A percentile compares a stretch with the other conserved stretches of the same genome.
Conservation (phyloP, 1,140 invertebrate genomes). For the Battus philenor region DNA sequence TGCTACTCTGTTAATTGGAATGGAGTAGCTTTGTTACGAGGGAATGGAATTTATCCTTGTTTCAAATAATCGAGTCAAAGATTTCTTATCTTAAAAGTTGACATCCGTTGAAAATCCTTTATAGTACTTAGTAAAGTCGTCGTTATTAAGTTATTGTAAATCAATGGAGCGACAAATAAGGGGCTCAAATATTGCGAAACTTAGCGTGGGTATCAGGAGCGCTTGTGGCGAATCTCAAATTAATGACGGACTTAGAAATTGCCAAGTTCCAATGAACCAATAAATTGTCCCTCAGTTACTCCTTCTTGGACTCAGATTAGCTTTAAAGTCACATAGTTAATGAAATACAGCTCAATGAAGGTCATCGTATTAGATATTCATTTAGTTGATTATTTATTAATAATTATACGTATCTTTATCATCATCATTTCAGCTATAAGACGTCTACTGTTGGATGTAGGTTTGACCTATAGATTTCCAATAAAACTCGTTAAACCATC, state of each 20-base stretch:
- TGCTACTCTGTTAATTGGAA: too few relatives aligned
- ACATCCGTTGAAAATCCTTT: slow-evolving; percentile 15
- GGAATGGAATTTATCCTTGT: neutral
- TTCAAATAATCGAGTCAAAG: neutral
- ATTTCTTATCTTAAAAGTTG: slow-evolving; percentile 14
- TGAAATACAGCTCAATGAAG: slow-evolving; percentile 18
- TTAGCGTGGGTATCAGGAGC: slow-evolving; percentile 26
- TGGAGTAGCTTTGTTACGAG: too few relatives aligned
- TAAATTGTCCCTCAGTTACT: slow-evolving; percentile 40
- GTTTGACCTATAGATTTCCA: too few relatives aligned
- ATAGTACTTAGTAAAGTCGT: slow-evolving; percentile 13
- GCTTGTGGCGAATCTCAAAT: slow-evolving; percentile 50
- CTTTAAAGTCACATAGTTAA: slow-evolving; percentile 24
- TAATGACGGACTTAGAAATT: slow-evolving; percentile 57
- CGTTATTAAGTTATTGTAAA: slow-evolving; percentile 39
- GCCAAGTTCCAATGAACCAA: slow-evolving; percentile 48
- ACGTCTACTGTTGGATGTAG: too few relatives aligned
- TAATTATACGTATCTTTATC: too few relatives aligned
- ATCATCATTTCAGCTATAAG: too few relatives aligned
- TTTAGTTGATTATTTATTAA: too few relatives aligned
- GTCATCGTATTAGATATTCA: too few relatives aligned
- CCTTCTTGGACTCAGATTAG: slow-evolving; percentile 22
- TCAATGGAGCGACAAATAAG: slow-evolving; percentile 54
- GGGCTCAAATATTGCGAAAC: slow-evolving; percentile 55
- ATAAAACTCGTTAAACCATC: too few relatives aligned